Evolutionary conservation across 1,140 invertebrate species (phyloP).

Genomic region (Polypedilum pembai): DNA sequence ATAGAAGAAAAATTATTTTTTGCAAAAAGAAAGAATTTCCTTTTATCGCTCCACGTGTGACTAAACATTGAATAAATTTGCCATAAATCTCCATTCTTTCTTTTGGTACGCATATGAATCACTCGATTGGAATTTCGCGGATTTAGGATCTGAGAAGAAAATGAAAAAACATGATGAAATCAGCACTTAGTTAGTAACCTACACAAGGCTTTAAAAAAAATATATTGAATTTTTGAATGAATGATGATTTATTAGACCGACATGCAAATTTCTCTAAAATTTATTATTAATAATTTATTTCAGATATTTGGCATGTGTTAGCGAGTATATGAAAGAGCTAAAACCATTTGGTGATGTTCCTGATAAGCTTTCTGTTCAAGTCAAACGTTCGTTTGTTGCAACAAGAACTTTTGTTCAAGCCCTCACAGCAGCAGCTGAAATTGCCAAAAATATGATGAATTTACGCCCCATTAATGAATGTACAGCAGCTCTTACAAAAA

Average conservation of each 20-base stretch:
- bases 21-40: neutral
- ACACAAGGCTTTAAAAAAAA: too few relatives aligned
- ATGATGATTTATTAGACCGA: too few relatives aligned
- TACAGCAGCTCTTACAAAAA: conserved; percentile 66
- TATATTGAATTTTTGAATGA: too few relatives aligned
- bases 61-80: conserved; percentile 10
- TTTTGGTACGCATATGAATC: neutral
- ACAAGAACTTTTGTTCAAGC: conserved; percentile 88
- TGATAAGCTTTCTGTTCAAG: conserved; percentile 76
- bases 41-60: neutral
- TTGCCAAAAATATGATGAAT: conserved; percentile 71
- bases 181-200: too few relatives aligned
- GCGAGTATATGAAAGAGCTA: conserved; percentile 83
- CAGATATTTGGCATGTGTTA: conserved; percentile 76
- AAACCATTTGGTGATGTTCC: conserved; percentile 93
- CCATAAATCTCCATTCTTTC: neutral
- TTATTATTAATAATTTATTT: conserved; percentile 4
- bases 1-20: too few relatives aligned
- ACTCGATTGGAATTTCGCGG: too few relatives aligned
- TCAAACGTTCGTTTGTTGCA: conserved; percentile 88
- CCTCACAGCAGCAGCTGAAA: conserved; percentile 70
- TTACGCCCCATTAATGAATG: conserved; percentile 60
- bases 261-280: neutral
- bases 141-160: too few relatives aligned
- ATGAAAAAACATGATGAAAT: too few relatives aligned